Base-by-base conservation (phyloP, 2,888 invertebrate genomes). In the Hydropsyche betteni region DNA sequence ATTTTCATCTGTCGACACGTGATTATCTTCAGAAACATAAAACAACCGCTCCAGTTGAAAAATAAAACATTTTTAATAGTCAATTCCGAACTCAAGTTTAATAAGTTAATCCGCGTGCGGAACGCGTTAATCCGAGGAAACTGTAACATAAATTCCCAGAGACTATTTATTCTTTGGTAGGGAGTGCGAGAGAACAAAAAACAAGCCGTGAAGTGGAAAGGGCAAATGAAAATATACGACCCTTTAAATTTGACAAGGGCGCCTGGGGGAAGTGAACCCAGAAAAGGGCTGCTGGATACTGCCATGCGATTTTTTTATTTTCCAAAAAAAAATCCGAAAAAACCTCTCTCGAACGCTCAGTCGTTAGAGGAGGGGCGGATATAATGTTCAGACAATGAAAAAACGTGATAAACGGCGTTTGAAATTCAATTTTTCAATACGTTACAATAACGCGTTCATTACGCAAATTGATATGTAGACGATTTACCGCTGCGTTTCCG, bases 151-250 rank as follows among this genome's bases (percentile, higher is more conserved):
- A 77, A 77, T 77, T 75, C 77, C 58, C 75, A 55, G 73, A 74
- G 73, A 72, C 77, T 75, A 77, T 77, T 77, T 77, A 77, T 77
- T 64, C 36, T 24, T 77, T 72, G 77, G 55, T 55, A 74, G 74
- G 58, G 52, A 50, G 69, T 53, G 53, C 70, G 74, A 69, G 52
- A 50, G 69, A 70, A 70, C 70, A 76, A 75, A 75, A 77, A 77
- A 72, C 75, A 72, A 72, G 72, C 73, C 68, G 70, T 53, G 52
- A 53, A 70, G 68, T 68, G 77, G 74, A 68, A 24, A 73, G 34
- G 64, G 64, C 77, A 77, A 77, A 77, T 77, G 72, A 77, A 77
- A 77, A 77, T 77, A 77, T 77, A 77, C 77, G 77, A 69, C 75
- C 77, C 73, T 77, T 77, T 72, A 77, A 77, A 77, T 77, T 77